Conservation (phyloP, 2,888 invertebrate species). For the Cephus nigrinus region DNA sequence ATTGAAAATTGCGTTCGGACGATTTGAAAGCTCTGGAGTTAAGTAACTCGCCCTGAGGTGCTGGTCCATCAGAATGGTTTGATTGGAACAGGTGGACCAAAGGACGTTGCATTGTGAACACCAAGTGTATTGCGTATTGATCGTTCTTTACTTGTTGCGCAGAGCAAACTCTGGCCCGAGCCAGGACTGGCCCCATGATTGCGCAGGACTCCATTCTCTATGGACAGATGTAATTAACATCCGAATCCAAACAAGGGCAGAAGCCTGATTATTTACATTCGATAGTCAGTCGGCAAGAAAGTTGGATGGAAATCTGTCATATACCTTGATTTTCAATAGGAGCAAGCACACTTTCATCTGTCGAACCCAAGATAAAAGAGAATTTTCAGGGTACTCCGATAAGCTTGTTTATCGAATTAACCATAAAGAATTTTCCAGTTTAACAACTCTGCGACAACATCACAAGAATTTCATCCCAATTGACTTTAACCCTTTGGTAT, state of each 20-base stretch:
- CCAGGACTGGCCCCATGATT: slow-evolving; percentile 30
- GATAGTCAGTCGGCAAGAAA: background rate
- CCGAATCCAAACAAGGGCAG: slow-evolving; percentile 44
- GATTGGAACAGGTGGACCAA: slow-evolving; percentile 23
- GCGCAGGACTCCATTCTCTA: slow-evolving; percentile 45
- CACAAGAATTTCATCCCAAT: background rate
- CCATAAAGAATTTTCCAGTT: background rate
- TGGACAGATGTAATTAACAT: slow-evolving; percentile 57
- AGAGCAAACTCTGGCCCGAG: slow-evolving; percentile 44
- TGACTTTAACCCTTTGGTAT: background rate
- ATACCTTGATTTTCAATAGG: background rate
- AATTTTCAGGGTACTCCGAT: background rate
- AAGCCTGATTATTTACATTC: slow-evolving; percentile 17
- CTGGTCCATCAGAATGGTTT: slow-evolving; percentile 19
- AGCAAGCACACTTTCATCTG: background rate
- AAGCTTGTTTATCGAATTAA: background rate
- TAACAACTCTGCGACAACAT: background rate
- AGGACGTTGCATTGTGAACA: slow-evolving; percentile 25
- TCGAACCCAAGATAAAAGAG: background rate
- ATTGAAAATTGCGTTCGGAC: background rate
- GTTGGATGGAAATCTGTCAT: background rate
- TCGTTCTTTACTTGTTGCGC: slow-evolving; percentile 64
- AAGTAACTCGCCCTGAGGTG: background rate
- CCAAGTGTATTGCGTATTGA: slow-evolving; percentile 57
- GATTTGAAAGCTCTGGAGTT: background rate